Conservation (phyloP, 1,140 invertebrate genomes). For the Pteromalus puparum region DNA sequence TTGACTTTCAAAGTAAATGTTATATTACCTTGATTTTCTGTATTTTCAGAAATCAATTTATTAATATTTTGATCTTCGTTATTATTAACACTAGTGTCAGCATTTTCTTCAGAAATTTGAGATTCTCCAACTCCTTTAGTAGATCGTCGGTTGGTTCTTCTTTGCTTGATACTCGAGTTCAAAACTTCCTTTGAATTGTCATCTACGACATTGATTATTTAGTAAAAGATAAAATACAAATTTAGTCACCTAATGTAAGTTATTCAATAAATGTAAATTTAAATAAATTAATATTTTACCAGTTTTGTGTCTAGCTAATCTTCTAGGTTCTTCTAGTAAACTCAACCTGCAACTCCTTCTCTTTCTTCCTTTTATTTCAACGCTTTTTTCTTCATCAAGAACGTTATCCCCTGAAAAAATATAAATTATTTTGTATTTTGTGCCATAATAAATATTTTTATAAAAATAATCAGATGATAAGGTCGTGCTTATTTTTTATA, state of each 20-base stretch:
- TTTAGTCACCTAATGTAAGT: background rate
- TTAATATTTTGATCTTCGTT: background rate
- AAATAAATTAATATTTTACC: constrained; percentile 9
- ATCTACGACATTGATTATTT: background rate
- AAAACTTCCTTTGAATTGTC: background rate
- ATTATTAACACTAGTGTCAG: background rate
- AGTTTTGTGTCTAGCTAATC: background rate
- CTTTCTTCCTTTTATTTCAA: background rate
- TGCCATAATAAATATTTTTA: background rate
- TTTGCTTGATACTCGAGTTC: background rate
- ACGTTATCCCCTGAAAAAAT: too few species aligned
- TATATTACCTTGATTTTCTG: background rate
- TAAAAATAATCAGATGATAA: too few species aligned
- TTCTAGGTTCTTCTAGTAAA: background rate
- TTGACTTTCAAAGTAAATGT: background rate
- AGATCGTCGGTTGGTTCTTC: background rate
- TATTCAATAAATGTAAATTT: background rate
- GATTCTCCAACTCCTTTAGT: background rate
- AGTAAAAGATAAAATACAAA: background rate
- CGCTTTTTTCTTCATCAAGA: too few species aligned
- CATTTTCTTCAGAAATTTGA: background rate
- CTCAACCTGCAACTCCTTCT: background rate
- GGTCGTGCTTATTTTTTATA: too few species aligned
- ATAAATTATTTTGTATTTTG: background rate
- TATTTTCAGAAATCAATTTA: background rate